These are phyloP conservation scores for Cydia fagiglandana DNA, from an alignment of 1,140 invertebrate species.

Conservation along the genomic window DNA sequence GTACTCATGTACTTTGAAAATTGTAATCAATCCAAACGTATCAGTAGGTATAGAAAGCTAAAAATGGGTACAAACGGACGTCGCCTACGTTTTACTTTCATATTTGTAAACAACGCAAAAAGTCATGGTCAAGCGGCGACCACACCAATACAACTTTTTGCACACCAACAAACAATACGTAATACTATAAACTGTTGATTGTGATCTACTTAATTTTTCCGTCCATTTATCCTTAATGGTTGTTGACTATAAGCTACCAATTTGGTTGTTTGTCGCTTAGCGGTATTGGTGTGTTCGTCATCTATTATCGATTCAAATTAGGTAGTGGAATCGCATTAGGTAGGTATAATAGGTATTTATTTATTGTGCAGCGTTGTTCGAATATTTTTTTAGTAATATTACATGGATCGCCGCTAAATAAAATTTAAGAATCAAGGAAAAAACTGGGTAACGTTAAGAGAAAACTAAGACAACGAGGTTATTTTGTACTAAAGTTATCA, in stretches of 20 bases:
- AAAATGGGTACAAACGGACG: neutral
- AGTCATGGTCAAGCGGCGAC: neutral
- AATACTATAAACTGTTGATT: neutral
- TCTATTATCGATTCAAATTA: conserved; percentile 5
- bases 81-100: neutral
- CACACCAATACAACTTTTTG: neutral
- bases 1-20: too few relatives aligned
- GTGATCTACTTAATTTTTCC: neutral
- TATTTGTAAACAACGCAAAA: conserved; percentile 13
- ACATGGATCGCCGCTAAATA: neutral
- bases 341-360: neutral
- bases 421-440: too few relatives aligned
- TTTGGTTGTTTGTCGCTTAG: neutral
- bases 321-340: neutral
- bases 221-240: neutral
- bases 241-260: neutral
- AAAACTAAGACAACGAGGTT: too few relatives aligned
- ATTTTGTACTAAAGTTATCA: too few relatives aligned
- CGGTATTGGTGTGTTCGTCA: neutral
- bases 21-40: too few relatives aligned
- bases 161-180: neutral
- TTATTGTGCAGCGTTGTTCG: neutral
- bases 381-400: neutral
- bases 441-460: too few relatives aligned
- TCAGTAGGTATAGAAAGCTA: too few relatives aligned